Evolutionary conservation across 2,797 vertebrate genomes (phyloP), one percentile per base, ranked within the genome.

Genomic region (Rousettus madagascariensis): DNA sequence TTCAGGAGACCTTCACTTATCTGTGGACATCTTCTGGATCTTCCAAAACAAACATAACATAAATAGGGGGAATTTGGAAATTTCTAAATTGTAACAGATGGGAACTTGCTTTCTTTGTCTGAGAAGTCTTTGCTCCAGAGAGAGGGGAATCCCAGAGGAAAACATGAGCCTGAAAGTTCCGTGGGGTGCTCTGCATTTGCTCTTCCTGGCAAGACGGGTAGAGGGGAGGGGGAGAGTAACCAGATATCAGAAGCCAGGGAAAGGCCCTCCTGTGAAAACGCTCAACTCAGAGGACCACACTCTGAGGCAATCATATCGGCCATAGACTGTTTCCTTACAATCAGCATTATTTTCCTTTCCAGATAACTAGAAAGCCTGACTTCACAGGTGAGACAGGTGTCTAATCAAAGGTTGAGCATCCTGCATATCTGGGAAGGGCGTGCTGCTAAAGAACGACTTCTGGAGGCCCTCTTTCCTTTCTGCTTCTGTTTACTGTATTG

Each of bases 61-160:
- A 84, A 95, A 85, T 51, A 59, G 57, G 72, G 53, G 82, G 88
- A 83, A 91, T 94, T 95, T 92, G 86, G 66, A 91, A 96, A 88
- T 94, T 95, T 94, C 89, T 91, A 96, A 80, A 80, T 66, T 86
- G 26, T 66, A 41, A 19, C 38, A 41, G 84, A 94, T 77, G 61
- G 51, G 46, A 94, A 91, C 55, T 95, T 68, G 71, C 74, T 77
- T 69, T 61, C 46, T 51, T 61, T 57, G 78, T 89, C 80, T 49
- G 63, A 83, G 38, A 80, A 86, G 28, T 65, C 46, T 68, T 91
- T 86, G 53, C 30, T 57, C 10, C 82, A 75, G 51, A 51, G 30
- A 63, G 66, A 75, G 72, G 80, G 84, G 57, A 96, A 79, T 87
- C 61, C 82, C 72, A 59, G 55, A 84, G 66, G 66, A 72, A 96